Base-by-base conservation (phyloP, 2,888 invertebrate species). In the Drosophila incognita region DNA sequence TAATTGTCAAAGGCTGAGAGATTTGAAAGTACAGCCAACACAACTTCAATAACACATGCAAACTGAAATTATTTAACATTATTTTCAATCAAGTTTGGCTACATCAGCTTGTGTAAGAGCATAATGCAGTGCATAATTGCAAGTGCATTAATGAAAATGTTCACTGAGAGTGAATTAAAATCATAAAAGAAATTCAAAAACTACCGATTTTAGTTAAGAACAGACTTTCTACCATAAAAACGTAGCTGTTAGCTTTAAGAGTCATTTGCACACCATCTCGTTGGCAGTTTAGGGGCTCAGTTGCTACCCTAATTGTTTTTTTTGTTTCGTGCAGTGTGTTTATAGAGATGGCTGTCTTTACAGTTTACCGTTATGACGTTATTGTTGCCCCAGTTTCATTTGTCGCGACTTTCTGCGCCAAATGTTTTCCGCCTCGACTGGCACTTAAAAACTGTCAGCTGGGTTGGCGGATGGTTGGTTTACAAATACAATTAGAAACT, bases 401-500 rank as follows among this genome's bases (percentile, higher is more conserved):
- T 52, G 66, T 46, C 66, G 31, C 52, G 66, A 65, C 66, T 31
- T 53, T 66, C 13, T 40, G 33, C 15, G 48, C 54, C 54, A 48
- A 54, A 48, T 51, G 40, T 27, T 56, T 49, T 29, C 49, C 36
- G 68, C 49, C 68, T 40, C 36, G 56, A 33, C 38, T 40, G 42
- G 68, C 68, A 48, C 67, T 33, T 18, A 21, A 66, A 53, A 31
- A 29, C 35, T 29, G 8, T 5, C 38, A n/a, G 6, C 24, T 21
- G 36, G 29, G 11, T 15, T 31, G 13, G 51, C n/a, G 27, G 27
- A 24, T 27, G 48, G 29, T 33, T 33, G 58, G 24, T 49, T 58
- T 36, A 21, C 62, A 65, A 74, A 61, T 64, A 38, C 79, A 77
- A 79, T 79, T 79, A 79, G 71, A 76, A 79, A 69, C 74, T 69